Base-by-base conservation (phyloP, 2,797 vertebrate species). In the Melanotaenia parkinsoni region DNA sequence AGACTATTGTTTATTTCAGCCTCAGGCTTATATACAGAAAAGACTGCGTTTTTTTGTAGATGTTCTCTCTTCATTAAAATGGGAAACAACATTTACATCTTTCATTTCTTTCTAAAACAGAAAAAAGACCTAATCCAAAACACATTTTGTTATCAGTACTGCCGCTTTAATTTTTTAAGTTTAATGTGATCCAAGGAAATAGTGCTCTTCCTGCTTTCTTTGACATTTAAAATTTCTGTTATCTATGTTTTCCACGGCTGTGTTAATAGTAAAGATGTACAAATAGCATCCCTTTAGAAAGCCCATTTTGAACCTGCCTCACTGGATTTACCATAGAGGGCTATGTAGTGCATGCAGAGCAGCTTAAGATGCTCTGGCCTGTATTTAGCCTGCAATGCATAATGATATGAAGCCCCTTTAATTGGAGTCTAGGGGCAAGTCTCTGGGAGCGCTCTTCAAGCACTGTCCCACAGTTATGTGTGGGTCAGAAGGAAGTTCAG, bases 371-470 rank as follows among this genome's bases (percentile, higher is more conserved):
- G 71, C 80, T 76, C 76, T 75, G 74, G 81, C 81, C 83, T 16
- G 18, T 59, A 62, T 85, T 90, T 86, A 83, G 76, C 85, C 86
- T 70, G 63, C 88, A 87, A 78, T 87, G 66, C 79, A 74, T 72
- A 78, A 87, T 84, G 79, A 88, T 79, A 76, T 85, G 86, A 90
- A 89, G 81, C 80, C 83, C 74, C 61, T 70, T 86, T 93, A 93
- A 94, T 93, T 94, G 87, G 88, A 90, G 79, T 91, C 89, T 88
- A 82, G 83, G 80, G 89, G 88, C 77, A 88, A 89, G 79, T 85
- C 87, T 90, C 88, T 87, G 91, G 90, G 89, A 89, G 87, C 54
- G 50, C 91, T 95, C 94, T 93, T 81, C 80, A 80, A 81, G 28
- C 83, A 91, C 89, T 85, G 62, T 80, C 92, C 78, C 58, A 64